Base-by-base conservation (phyloP, 2,113 vertebrate genomes). In the Phaethon lepturus region DNA sequence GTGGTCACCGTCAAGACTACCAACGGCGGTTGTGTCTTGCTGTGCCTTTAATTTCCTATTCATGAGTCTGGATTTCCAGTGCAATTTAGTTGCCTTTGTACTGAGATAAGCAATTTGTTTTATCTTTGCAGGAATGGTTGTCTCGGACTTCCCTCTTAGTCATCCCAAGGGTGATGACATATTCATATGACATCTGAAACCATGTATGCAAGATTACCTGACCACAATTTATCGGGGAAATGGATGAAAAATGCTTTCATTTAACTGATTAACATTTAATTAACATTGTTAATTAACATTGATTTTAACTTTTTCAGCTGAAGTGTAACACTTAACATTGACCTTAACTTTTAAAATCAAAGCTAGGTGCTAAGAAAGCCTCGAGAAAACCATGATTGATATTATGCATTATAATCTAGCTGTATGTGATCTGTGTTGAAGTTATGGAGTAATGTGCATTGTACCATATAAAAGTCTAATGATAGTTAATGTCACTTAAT, bases 381-480 rank as follows among this genome's bases (percentile, higher is more conserved):
- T 80, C 86, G 93, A 95, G 95, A 98, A 98, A 95, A 88, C 96
- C 80, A 96, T 98, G 98, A 98, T 98, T 98, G 98, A 98, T 98
- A 98, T 93, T 97, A 88, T 91, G 94, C 95, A 95, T 98, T 98
- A 98, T 97, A 97, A 98, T 97, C 96, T 94, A 87, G 87, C 94
- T 97, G 90, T 92, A 94, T 97, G 96, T 89, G 96, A 97, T 97
- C 95, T 93, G 97, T 95, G 91, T 88, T 93, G 97, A 97, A 97
- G 97, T 97, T 98, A 98, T 88, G 90, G 97, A 98, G 97, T 98
- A 98, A 98, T 98, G 97, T 98, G 98, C 98, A 97, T 97, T 96
- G 96, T 98, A 98, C 98, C 98, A 97, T 98, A 98, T 95, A 98
- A 98, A 98, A 98, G 91, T 97, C 97, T 98, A 98, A 98, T 98